Conservation (phyloP, 2,113 vertebrate species). For the Thunnus thynnus region DNA sequence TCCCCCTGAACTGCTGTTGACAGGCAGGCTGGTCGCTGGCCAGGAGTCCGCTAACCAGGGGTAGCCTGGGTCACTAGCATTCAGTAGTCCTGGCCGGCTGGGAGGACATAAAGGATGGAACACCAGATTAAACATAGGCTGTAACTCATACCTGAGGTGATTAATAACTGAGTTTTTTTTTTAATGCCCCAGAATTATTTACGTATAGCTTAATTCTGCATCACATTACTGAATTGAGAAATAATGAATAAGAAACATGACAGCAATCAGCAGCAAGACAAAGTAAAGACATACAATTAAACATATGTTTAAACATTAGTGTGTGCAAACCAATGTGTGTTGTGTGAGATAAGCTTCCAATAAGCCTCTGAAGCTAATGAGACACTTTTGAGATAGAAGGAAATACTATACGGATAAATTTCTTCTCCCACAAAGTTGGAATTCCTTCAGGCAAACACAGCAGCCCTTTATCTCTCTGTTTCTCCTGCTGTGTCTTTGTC, state of each 20-base stretch:
- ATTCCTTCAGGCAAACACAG: constrained; percentile 69
- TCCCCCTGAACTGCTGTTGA: constrained; percentile 93
- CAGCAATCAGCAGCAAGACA: constrained; percentile 50
- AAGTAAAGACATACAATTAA: constrained; percentile 47
- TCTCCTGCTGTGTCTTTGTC: constrained; percentile 72
- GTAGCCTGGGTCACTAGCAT: constrained; percentile 92
- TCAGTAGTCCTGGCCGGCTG: constrained; percentile 95
- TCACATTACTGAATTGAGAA: constrained; percentile 38
- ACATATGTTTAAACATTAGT: constrained; percentile 65
- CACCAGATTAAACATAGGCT: constrained; percentile 14
- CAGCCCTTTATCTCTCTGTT: constrained; percentile 53
- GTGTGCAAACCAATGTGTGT: constrained; percentile 44
- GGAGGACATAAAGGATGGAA: constrained; percentile 38
- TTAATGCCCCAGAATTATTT: not conserved
- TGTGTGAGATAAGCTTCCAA: constrained; percentile 62
- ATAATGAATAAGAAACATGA: constrained; percentile 49
- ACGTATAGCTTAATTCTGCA: constrained; percentile 23
- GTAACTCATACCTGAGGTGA: constrained; percentile 14
- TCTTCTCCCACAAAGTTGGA: constrained; percentile 53
- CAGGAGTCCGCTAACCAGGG: constrained; percentile 99
- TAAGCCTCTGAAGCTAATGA: constrained; percentile 64
- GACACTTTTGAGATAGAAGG: constrained; percentile 40
- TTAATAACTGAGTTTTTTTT: no score
- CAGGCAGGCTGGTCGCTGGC: constrained; percentile 96
- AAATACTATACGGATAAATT: constrained; percentile 35